Base-by-base conservation (phyloP, 1,140 invertebrate genomes). In the Pseudomyrmex pallidus region DNA sequence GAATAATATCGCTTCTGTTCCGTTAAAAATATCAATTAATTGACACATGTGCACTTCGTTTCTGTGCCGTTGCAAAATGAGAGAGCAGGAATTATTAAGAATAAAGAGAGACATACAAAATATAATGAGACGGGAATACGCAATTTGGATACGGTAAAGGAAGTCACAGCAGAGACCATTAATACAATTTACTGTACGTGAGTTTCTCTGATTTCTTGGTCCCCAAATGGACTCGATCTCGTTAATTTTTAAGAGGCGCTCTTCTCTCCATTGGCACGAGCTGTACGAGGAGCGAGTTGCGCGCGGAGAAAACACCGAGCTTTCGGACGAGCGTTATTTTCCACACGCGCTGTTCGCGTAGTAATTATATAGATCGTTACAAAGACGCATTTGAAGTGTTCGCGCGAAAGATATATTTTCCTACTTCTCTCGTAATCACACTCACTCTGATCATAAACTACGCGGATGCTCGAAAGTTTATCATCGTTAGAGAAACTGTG, bases 191-290 rank as follows among this genome's bases (percentile, higher is more conserved):
- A 76, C n/a, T 74, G 17, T 77, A 80, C 50, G 64, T 35, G 76
- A 2, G 62, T 62, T 62, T 54, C 22, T 46, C 68, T 50, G 44
- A 22, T 17, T 73, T 17, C 48, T 15, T 25, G 78, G 62, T 35
- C 5, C 57, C 17, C 22, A 50, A 86, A 77, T 76, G 72, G 52
- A 87, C 64, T 77, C 64, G 86, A 83, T 22, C 78, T 67, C 73
- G 82, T 87, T 84, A 84, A 87, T 87, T 87, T 84, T 87, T 84
- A 74, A 87, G 62, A 78, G 61, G 20, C 54, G 8, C 25, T 35
- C 5, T 35, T 35, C 5, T 35, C 35, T 22, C 64, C 63, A 61
- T 80, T n/a, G n/a, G 54, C 76, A 20, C 20, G 54, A 52, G 54
- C 7, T 17, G 25, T n/a, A 44, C n/a, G 20, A 48, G 20, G n/a